These are phyloP conservation scores for Ophonus ardosiacus DNA, from an alignment of 2,888 invertebrate genomes.

Conservation along the genomic window DNA sequence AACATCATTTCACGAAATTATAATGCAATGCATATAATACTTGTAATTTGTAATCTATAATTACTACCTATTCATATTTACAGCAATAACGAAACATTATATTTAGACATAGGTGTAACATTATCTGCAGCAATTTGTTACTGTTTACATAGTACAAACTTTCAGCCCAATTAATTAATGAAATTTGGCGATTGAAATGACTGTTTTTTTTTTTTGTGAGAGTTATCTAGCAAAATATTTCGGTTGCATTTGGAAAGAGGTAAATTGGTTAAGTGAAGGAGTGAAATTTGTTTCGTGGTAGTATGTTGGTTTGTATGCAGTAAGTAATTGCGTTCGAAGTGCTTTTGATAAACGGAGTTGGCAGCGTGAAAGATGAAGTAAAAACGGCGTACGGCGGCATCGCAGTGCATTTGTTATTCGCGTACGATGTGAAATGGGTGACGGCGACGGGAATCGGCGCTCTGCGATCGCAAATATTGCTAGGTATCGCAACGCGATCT, in stretches of 20 bases:
- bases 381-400: slow-evolving; percentile 27
- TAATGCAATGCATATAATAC: not conserved
- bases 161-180: no score
- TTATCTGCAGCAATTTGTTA: no score
- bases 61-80: no score
- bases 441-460: slow-evolving; percentile 2
- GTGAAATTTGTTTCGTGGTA: slow-evolving; percentile 28
- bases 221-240: no score
- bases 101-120: no score
- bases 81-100: no score
- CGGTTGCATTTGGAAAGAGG: not conserved
- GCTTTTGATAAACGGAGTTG: slow-evolving; percentile 50
- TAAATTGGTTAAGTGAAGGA: slow-evolving; percentile 20
- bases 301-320: slow-evolving; percentile 25
- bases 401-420: slow-evolving; percentile 41
- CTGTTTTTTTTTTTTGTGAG: no score
- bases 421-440: slow-evolving; percentile 5
- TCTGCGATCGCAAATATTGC: slow-evolving; percentile 31
- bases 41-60: not conserved
- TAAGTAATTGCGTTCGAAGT: slow-evolving; percentile 49
- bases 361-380: slow-evolving; percentile 48
- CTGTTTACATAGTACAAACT: no score
- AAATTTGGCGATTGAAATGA: no score
- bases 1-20: slow-evolving; percentile 36
- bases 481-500: slow-evolving; percentile 15